Conservation (phyloP, 2,888 invertebrate species). For the Allygus modestus region DNA sequence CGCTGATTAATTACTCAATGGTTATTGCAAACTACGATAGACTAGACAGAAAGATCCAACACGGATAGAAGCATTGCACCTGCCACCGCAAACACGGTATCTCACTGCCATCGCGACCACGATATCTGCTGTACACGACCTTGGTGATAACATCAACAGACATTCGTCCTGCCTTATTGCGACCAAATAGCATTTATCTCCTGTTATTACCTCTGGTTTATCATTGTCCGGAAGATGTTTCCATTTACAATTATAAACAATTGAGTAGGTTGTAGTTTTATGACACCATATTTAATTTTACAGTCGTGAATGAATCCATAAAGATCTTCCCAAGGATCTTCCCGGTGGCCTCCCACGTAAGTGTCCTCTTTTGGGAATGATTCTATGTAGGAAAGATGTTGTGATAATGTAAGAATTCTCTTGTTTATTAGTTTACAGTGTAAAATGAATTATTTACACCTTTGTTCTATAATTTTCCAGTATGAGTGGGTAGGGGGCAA, state of each 20-base stretch:
- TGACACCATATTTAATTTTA: conserved; percentile 7
- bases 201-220: background rate
- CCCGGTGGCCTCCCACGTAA: background rate
- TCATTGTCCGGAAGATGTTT: conserved; percentile 30
- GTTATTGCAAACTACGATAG: too few species aligned
- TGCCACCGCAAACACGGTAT: background rate
- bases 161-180: background rate
- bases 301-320: background rate
- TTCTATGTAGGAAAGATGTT: background rate
- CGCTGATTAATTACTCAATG: too few species aligned
- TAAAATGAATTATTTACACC: too few species aligned
- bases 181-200: background rate
- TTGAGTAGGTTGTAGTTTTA: background rate
- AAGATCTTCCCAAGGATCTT: conserved; percentile 29
- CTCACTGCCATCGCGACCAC: conserved; percentile 2
- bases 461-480: too few species aligned
- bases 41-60: background rate
- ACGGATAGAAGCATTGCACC: background rate
- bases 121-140: background rate
- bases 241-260: conserved; percentile 16
- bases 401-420: too few species aligned
- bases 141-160: background rate
- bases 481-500: too few species aligned
- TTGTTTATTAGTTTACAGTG: too few species aligned
- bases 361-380: background rate